Base-by-base conservation (phyloP, 2,888 invertebrate species). In the Conistra vaccinii region DNA sequence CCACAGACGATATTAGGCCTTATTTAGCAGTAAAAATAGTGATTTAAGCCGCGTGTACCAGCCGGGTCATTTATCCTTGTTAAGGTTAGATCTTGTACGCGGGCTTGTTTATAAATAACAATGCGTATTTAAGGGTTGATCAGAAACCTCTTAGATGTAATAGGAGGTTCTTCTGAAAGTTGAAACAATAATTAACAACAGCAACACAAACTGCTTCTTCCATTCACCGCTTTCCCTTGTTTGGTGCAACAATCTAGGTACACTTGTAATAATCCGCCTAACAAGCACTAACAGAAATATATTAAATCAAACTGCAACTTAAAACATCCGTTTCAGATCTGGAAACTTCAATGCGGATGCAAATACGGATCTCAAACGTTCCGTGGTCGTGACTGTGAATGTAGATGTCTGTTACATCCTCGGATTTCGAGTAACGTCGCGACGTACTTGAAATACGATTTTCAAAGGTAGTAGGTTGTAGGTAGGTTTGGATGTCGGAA, bases 381-480 rank as follows among this genome's bases (percentile, higher is more conserved):
- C 57, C 60, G 74, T 66, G 84, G 72, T 84, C 86, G 86, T 85
- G 85, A 76, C 84, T 76, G 63, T 85, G 86, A 85, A 85, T 85
- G 73, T 69, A 78, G 76, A 86, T 78, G 75, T 73, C 78, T 72
- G 69, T 73, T 67, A 80, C 84, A 67, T 76, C 35, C 68, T 39
- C 58, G 69, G 78, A 80, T 86, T 74, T 72, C 65, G 23, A 85
- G 73, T 76, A 55, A 83, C 78, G 73, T 72, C 55, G 42, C 61
- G 69, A 69, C 70, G 63, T 67, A 71, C 32, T 83, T 85, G 76
- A 74, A 82, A 76, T 76, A 76, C 85, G 78, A 80, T 82, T 84
- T 72, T 14, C 55, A 58, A 76, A 61, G 62, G 63, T 69, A 76
- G 63, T 62, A 72, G 61, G n/a, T n/a, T n/a, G n/a, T n/a, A n/a